Percentiles rank a stretch among this genome's conserved stretches.
phyloP scores from a whole-genome alignment of 2,888 invertebrate species.

The Eupithecia abbreviata region DNA sequence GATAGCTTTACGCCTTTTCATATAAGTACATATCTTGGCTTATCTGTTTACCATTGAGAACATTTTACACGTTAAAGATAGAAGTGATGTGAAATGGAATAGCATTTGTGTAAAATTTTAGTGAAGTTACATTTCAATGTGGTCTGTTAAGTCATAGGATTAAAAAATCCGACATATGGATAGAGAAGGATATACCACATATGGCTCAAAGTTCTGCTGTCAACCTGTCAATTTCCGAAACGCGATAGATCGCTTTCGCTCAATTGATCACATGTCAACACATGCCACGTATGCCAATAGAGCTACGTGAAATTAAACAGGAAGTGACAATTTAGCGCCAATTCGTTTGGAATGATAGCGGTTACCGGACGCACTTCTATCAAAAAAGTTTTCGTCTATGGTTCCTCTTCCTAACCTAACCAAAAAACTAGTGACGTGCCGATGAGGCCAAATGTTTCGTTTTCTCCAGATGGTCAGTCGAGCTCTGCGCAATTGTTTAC shows the following conservation, averaged over 20 bases:
- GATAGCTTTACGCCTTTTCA: conserved; percentile 7
- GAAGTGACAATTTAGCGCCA: conserved; percentile 81
- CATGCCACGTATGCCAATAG: conserved; percentile 67
- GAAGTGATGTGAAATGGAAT: not conserved
- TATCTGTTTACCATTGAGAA: not conserved
- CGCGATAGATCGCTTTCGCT: conserved; percentile 76
- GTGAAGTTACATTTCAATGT: not conserved
- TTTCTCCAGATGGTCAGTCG: conserved; percentile 80
- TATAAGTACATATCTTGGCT: conserved; percentile 1
- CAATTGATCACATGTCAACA: conserved; percentile 79
- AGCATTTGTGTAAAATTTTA: not conserved
- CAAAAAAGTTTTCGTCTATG: conserved; percentile 68
- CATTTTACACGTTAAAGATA: not conserved
- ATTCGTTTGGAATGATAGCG: conserved; percentile 78
- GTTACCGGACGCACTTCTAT: conserved; percentile 69
- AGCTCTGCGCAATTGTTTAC: conserved; percentile 76
- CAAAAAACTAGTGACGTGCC: conserved; percentile 3
- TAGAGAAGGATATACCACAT: conserved; percentile 62
- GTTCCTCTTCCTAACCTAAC: conserved; percentile 44
- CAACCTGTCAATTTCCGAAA: conserved; percentile 64
- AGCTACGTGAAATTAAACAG: conserved; percentile 78
- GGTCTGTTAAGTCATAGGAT: conserved; percentile 32
- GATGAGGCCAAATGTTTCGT: conserved; percentile 76
- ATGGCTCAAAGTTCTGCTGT: conserved; percentile 64
- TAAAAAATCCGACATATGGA: conserved; percentile 59